Evolutionary conservation across 1,140 invertebrate species (phyloP), one percentile per base, ranked within the genome.

Genomic region (Drosophila cardini): DNA sequence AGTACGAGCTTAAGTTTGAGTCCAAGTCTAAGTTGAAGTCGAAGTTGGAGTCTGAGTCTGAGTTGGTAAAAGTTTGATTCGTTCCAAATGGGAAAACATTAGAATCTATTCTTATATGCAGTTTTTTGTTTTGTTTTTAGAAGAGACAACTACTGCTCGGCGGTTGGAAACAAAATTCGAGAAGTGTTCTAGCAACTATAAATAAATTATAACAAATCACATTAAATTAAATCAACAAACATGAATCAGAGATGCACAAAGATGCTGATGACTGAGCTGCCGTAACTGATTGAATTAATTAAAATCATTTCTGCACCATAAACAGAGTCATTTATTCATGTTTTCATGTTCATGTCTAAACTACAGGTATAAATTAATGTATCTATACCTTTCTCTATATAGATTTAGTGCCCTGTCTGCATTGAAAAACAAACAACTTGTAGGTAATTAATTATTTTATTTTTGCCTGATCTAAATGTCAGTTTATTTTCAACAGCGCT

Each of bases 271-370:
- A 87, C 32, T 87, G 76, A 87, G 71, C 75, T 76, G 76, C 82
- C 83, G 83, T 83, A 83, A 83, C 84, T 80, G 77, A 90, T 90
- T 90, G 89, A 89, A 78, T 72, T 80, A 89, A 89, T 89, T 89
- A 89, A 89, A 90, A 80, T 80, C 52, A 67, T 84, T 90, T 89
- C 76, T 89, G 85, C 80, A 90, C 77, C 85, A 90, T 89, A 84
- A 90, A 75, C 77, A 90, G 71, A 84, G 52, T 85, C 80, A 90
- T 90, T 82, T 80, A 78, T 75, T 75, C 45, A 80, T 80, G 84
- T 90, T 80, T 75, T 75, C 45, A 80, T 80, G 84, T 90, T 80
- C 46, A 62, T 67, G 60, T 71, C 76, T 73, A 84, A 55, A 15
- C 42, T 40, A 50, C 57, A 65, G 26, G 32, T 58, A 52, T 42